A percentile compares a stretch with the other conserved stretches of the same genome.
phyloP scores from a whole-genome alignment of 2,113 vertebrate species.

The Polypterus bichir region DNA sequence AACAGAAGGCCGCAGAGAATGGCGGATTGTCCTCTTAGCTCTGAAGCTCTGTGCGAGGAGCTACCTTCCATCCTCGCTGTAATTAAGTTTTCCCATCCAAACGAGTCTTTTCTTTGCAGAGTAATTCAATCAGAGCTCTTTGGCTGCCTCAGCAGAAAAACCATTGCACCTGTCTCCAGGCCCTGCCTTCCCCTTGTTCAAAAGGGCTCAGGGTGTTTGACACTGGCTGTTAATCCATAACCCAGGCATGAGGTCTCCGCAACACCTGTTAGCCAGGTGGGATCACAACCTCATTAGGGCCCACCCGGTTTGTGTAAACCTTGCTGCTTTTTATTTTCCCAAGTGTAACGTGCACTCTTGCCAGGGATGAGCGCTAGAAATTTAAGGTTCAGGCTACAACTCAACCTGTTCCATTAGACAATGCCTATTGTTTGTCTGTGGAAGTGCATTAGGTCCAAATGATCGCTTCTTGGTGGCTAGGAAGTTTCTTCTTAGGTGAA shows the following conservation, averaged over 20 bases:
- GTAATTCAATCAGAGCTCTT: conserved; percentile 31
- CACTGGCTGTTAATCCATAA: conserved; percentile 38
- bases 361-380: not conserved
- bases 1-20: conserved; percentile 24
- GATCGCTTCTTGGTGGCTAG: too few species aligned
- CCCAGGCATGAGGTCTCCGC: conserved; percentile 18
- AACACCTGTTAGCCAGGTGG: conserved; percentile 41
- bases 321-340: conserved; percentile 9
- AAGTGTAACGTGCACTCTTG: conserved; percentile 9
- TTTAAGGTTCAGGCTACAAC: not conserved
- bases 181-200: conserved; percentile 26
- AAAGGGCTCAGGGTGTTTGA: conserved; percentile 15
- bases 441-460: too few species aligned
- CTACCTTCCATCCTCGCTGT: conserved; percentile 18
- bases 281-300: conserved; percentile 23
- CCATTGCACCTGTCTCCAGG: conserved; percentile 20
- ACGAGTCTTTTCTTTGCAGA: conserved; percentile 26
- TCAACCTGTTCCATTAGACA: too few species aligned
- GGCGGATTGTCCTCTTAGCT: conserved; percentile 27
- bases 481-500: too few species aligned
- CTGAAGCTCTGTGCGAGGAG: conserved; percentile 19
- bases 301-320: conserved; percentile 4
- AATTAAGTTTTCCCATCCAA: conserved; percentile 34
- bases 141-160: conserved; percentile 18
- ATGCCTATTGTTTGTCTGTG: too few species aligned